Percentiles rank a stretch among this genome's conserved stretches.
These are phyloP conservation scores for Vulpes lagopus DNA, from an alignment of 2,113 vertebrate genomes.

Conservation along the genomic window DNA sequence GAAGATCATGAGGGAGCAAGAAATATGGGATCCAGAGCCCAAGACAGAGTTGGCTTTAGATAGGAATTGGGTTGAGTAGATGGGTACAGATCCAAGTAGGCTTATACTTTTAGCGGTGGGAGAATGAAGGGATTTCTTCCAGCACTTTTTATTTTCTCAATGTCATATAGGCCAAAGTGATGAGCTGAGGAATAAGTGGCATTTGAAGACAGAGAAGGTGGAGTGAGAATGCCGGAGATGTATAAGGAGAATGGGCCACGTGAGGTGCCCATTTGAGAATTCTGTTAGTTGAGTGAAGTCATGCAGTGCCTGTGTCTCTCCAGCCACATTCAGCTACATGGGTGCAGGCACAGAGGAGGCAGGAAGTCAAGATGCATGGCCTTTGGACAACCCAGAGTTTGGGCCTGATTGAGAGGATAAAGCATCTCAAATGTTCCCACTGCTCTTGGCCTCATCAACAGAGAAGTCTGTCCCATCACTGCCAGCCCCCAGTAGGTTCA, in stretches of 20 bases:
- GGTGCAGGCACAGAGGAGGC: too few species aligned
- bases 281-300: not conserved
- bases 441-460: not conserved
- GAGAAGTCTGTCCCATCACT: not conserved
- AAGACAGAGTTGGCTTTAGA: not conserved
- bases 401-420: not conserved
- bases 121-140: not conserved
- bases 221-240: not conserved
- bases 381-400: not conserved
- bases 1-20: not conserved
- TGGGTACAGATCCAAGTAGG: rapidly evolving
- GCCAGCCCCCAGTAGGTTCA: rapidly evolving
- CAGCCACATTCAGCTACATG: rapidly evolving
- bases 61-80: rapidly evolving
- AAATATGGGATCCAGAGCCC: not conserved
- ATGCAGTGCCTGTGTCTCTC: not conserved
- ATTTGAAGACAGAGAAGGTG: not conserved
- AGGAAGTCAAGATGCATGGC: too few species aligned
- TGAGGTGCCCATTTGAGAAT: not conserved
- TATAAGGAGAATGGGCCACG: rapidly evolving
- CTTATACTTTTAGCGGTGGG: not conserved
- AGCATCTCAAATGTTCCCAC: too few species aligned
- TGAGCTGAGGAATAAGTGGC: not conserved
- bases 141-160: not conserved
- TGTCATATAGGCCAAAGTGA: not conserved